Evolutionary conservation across 1,140 invertebrate genomes (phyloP), one percentile per base, ranked within the genome.

Genomic region (Lethrus apterus): DNA sequence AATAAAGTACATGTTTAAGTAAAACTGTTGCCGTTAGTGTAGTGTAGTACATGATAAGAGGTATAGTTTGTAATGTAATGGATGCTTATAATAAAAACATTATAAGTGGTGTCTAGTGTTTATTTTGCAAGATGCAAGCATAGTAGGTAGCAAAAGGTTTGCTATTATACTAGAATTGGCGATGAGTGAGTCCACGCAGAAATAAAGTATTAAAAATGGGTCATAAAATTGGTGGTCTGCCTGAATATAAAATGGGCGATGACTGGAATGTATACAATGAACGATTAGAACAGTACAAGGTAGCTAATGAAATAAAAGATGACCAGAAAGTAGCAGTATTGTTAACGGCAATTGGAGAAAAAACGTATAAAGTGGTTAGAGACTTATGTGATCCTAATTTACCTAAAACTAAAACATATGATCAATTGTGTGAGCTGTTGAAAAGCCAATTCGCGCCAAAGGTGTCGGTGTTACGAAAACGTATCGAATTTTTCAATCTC

Each of bases 331-430:
- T 35, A 15, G 17, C 33, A 5, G 33, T 18, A 8, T 35, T 35
- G 20, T 19, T 35, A 7, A 17, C 33, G 3, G 9, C 33, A 35
- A 35, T 35, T 18, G 33, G 15, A 3, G 4, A 4, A 10, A 3
- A 35, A 7, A 2, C 1, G 4, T 35, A 35, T 35, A 35, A 35
- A 35, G 15, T 33, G 4, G 32, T 33, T 14, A 21, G 42, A 21
- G 42, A 44, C 17, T 18, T 44, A 33, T 32, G 42, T 20, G 18
- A 34, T 11, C 42, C 30, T 32, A 8, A 20, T 17, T 32, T 32
- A 15, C 30, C 42, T 15, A 44, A 33, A 8, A 17, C 7, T 3
- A 44, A 44, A 23, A 3, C 14, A 7, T 44, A 33, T 20, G 13
- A 13, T n/a, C 9, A 17, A 9, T 23, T 44, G 13, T 44, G 31